Base-by-base conservation (phyloP, 2,888 invertebrate species). In the Drosophila trichaetosa region DNA sequence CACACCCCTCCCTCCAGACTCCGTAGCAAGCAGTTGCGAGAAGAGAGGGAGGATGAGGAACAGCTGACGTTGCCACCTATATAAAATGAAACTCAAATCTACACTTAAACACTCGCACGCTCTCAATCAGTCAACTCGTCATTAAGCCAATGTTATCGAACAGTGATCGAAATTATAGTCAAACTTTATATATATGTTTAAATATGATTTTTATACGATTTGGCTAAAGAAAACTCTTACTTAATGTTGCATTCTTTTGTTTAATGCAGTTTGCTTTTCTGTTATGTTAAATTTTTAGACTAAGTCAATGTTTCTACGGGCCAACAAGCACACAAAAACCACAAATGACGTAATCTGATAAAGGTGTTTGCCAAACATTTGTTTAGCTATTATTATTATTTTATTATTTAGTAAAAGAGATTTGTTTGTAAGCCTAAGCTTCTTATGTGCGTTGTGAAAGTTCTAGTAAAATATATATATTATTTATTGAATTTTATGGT, bases 101-200 rank as follows among this genome's bases (percentile, higher is more conserved):
- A 82, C 16, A 63, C 61, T 75, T 73, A 73, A 61, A 64, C 21
- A 66, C 57, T 59, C 69, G 70, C 73, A 59, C 63, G 68, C 75
- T 66, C 69, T 80, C 65, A 63, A 65, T 53, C 69, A 64, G 61
- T 54, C 56, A 60, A 56, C 46, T 52, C 59, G 64, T 70, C 70
- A 51, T 64, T 59, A 68, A 63, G 69, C 33, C 38, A 68, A 67
- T 63, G 61, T 69, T 67, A 38, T 68, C 62, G 71, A 65, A 69
- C 54, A 74, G 86, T 85, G 76, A 85, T 80, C 73, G 52, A 79
- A 83, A 76, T 78, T 85, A 56, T 80, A 75, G 82, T 82, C 73
- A 82, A 68, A 54, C 24, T 48, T 34, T 27, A 38, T 58, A 31
- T 68, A 46, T 31, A 38, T 54, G 54, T 42, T 49, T 65, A 57